Evolutionary conservation across 2,797 vertebrate species (phyloP), one percentile per base, ranked within the genome.

Genomic region (Pampus argenteus): DNA sequence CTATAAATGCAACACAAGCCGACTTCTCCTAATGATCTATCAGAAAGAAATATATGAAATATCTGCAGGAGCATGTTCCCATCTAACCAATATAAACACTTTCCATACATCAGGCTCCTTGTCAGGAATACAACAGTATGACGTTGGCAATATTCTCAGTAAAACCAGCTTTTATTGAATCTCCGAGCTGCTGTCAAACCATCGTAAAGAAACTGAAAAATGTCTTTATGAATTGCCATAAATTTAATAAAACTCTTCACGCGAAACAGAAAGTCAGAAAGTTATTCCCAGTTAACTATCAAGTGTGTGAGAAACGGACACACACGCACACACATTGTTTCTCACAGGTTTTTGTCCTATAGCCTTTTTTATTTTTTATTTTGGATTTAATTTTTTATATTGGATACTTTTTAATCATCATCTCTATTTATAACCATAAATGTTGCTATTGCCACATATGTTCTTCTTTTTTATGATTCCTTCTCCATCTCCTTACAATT

Each of bases 21-120:
- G 58, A 40, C 38, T 52, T 67, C 56, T 45, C 50, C 29, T 36
- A 28, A 62, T 45, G 57, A 67, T 65, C 42, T 38, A 34, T 22
- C 44, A 49, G 14, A 45, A 34, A 54, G 22, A 36, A 5, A 65
- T 36, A 47, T 23, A 61, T 47, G n/a, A 31, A 22, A 50, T 65
- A 60, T 60, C 49, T 47, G 25, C 9, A 4, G 31, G 28, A 15
- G 11, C 1, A 11, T 45, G 50, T 69, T 60, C 23, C 20, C n/a
- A 14, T 57, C 45, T 20, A 56, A 25, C 31, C 18, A 50, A 78
- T 66, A 28, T 20, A 48, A 58, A 45, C 44, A 18, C 17, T 29
- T 18, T 74, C 25, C 2, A 31, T 47, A 34, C 8, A 6, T 36
- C 9, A 14, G n/a, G 28, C 3, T 28, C 26, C 28, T 45, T 55